phyloP scores from a whole-genome alignment of 2,797 vertebrate species.

The Alcedo atthis region DNA sequence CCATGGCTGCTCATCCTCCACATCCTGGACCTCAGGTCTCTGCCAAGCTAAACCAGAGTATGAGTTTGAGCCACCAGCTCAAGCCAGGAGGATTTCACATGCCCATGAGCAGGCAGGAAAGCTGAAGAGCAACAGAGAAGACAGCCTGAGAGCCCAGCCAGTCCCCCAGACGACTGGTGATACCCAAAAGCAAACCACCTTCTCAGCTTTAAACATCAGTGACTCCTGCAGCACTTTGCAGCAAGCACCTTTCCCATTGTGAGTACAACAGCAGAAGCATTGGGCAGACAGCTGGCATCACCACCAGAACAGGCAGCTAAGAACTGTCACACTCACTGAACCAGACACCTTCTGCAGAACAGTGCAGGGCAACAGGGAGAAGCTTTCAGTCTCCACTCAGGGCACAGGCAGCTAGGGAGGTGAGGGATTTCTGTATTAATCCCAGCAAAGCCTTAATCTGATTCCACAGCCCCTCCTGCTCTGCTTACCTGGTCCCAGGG shows the following conservation, averaged over 20 bases:
- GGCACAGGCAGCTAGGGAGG: background rate
- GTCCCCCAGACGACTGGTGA: background rate
- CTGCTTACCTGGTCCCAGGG: background rate
- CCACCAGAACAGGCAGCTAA: background rate
- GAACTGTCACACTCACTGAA: background rate
- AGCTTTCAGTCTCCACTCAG: background rate
- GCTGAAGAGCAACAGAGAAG: background rate
- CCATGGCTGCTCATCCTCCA: background rate
- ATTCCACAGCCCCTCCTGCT: background rate
- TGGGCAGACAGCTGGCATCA: background rate
- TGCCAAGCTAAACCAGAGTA: background rate
- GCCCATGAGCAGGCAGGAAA: background rate
- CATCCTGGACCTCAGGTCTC: background rate
- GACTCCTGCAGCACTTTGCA: background rate
- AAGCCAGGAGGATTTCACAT: fast-evolving
- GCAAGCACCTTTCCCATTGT: background rate
- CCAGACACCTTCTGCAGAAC: background rate
- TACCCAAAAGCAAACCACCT: background rate
- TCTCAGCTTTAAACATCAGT: background rate
- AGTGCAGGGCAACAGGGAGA: background rate
- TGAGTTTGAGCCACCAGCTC: background rate
- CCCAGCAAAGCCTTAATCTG: background rate
- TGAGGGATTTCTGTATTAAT: background rate
- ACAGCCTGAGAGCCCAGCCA: background rate
- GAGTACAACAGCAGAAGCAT: background rate